Base-by-base conservation (phyloP, 2,113 vertebrate genomes). In the Pycnonotus jocosus region DNA sequence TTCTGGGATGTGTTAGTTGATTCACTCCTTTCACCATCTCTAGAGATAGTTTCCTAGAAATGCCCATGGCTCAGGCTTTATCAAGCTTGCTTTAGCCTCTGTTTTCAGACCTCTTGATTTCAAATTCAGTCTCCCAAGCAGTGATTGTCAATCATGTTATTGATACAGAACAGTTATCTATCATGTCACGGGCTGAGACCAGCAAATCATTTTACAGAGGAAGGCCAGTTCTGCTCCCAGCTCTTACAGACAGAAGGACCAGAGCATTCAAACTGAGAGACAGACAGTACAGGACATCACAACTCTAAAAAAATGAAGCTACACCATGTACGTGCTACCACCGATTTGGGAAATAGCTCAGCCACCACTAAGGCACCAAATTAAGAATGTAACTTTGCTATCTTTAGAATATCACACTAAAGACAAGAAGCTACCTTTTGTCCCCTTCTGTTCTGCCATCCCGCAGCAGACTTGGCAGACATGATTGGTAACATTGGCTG, bases 11-110 rank as follows among this genome's bases (percentile, higher is more conserved):
- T 90, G 44, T 94, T 91, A 10, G 47, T 91, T 80, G 47, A 76
- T 92, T 95, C 85, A 66, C n/a, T 94, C 54, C 58, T 90, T 92
- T 89, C 77, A 66, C 27, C 33, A 73, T 38, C 66, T 92, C 68
- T 83, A 60, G 38, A 86, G 71, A 88, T 44, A 83, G 56, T 82
- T 94, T 88, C 74, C 42, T 94, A 70, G 79, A 93, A 95, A 90
- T 77, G 33, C 58, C 71, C 28, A n/a, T 70, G 70, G 25, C 27
- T 89, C 33, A 73, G 54, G 37, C 45, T 68, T 92, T 60, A 80
- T 54, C 61, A 35, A 50, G 68, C 35, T 38, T 72, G 9, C 70
- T 87, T 85, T 40, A 12, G 22, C 38, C 82, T 53, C 57, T 72
- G 12, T 95, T 94, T 92, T 79, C 81, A 80, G 50, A 77, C 13